Evolutionary conservation across 2,888 invertebrate genomes (phyloP).

Genomic region (Stratiomys singularior): DNA sequence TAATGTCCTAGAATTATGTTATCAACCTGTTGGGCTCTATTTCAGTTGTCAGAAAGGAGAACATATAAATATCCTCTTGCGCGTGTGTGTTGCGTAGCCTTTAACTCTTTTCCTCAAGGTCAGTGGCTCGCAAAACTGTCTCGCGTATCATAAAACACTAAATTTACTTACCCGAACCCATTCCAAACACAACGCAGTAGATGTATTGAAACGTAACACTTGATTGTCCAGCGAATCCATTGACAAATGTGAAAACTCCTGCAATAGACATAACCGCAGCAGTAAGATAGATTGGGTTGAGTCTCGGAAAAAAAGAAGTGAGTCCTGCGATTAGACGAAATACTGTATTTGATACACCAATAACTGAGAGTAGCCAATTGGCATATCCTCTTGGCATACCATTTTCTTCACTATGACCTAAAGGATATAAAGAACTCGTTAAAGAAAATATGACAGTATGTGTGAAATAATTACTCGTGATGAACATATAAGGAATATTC

Average conservation of each 20-base stretch:
- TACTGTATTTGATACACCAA: constrained; percentile 79
- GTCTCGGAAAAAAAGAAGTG: constrained; percentile 56
- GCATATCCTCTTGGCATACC: constrained; percentile 66
- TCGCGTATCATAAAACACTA: background rate
- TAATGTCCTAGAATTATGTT: too few relatives aligned
- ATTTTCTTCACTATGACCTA: constrained; percentile 66
- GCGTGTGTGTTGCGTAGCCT: too few relatives aligned
- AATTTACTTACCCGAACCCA: constrained; percentile 60
- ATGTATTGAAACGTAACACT: constrained; percentile 58
- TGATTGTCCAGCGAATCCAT: constrained; percentile 69
- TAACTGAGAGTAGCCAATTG: constrained; percentile 72
- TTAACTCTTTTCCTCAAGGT: too few relatives aligned
- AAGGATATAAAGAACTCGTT: background rate
- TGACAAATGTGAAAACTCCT: constrained; percentile 70
- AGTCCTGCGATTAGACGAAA: constrained; percentile 58
- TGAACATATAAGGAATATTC: constrained; percentile 81
- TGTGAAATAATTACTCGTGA: constrained; percentile 58
- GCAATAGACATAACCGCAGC: constrained; percentile 64
- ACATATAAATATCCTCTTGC: too few relatives aligned
- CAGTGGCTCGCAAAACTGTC: too few relatives aligned
- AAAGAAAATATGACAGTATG: background rate
- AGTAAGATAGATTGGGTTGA: constrained; percentile 56
- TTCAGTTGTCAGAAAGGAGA: too few relatives aligned
- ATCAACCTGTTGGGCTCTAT: too few relatives aligned
- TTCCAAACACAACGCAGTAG: constrained; percentile 58